phyloP scores from a whole-genome alignment of 2,113 vertebrate genomes.

The Platycercus adscitus region DNA sequence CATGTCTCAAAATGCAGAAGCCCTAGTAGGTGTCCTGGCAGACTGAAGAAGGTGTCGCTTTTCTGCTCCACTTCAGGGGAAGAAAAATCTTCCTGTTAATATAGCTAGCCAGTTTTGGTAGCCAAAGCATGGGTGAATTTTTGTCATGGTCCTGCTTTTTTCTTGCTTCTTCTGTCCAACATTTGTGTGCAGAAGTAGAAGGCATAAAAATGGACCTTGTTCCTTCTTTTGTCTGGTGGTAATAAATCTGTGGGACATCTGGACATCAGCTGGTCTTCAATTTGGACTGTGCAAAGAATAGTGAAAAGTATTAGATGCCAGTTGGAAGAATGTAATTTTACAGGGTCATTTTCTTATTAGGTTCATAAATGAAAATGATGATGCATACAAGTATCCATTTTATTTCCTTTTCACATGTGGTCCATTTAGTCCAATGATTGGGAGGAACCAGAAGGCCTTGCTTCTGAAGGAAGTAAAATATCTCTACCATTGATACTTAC shows the following conservation, averaged over 20 bases:
- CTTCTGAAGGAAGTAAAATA: neutral
- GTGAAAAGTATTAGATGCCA: neutral
- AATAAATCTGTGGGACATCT: neutral
- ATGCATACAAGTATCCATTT: neutral
- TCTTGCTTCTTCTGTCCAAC: neutral
- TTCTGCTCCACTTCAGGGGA: constrained; percentile 26
- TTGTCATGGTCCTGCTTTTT: neutral
- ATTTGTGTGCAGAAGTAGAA: neutral
- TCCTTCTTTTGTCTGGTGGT: neutral
- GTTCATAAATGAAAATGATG: neutral
- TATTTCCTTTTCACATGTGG: neutral
- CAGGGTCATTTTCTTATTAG: neutral
- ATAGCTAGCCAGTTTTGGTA: neutral
- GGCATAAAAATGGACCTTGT: neutral
- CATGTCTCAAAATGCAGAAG: constrained; percentile 19
- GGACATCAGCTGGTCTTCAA: neutral
- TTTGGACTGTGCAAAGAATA: neutral
- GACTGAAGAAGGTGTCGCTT: neutral
- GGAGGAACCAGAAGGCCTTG: neutral
- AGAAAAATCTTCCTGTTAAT: constrained; percentile 12
- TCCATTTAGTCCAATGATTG: neutral
- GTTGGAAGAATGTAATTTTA: neutral
- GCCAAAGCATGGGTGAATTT: neutral
- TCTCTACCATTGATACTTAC: neutral
- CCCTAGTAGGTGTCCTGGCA: constrained; percentile 31